Evolutionary conservation across 2,888 invertebrate species (phyloP).

Genomic region (Metacarcinus magister): DNA sequence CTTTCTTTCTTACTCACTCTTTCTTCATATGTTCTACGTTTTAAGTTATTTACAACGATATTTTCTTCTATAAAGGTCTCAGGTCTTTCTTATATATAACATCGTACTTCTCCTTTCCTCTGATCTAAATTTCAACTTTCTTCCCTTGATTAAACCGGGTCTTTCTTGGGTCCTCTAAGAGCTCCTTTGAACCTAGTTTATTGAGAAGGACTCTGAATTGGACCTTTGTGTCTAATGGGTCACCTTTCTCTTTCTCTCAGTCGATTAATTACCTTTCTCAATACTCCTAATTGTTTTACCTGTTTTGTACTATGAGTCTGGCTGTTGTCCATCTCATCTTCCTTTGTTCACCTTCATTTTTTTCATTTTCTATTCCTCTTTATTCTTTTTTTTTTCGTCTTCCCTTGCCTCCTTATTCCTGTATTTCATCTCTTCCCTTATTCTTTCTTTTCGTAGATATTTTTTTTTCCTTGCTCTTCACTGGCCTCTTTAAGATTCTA

Average conservation of each 20-base stretch:
- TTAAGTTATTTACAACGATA: not conserved
- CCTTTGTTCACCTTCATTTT: not conserved
- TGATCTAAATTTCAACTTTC: not conserved
- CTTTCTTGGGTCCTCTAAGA: not conserved
- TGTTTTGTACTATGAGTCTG: not conserved
- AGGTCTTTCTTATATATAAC: not conserved
- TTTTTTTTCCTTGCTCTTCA: not conserved
- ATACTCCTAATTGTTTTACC: not conserved
- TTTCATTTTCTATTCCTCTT: not conserved
- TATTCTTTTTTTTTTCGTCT: too few species aligned
- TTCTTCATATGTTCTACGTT: not conserved
- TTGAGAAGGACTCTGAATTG: not conserved
- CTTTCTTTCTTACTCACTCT: not conserved
- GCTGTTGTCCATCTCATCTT: not conserved
- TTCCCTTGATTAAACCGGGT: constrained; percentile 32
- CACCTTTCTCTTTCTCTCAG: constrained; percentile 13
- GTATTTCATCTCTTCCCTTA: not conserved
- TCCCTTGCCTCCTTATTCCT: not conserved
- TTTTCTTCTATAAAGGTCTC: not conserved
- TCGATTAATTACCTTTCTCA: constrained; percentile 1
- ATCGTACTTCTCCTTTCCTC: not conserved
- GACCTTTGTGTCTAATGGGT: constrained; percentile 5
- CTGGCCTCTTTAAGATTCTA: not conserved
- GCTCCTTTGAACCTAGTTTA: constrained; percentile 8
- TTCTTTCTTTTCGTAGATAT: not conserved